These are phyloP conservation scores for Caerostris darwini DNA, from an alignment of 1,140 invertebrate species.

Conservation along the genomic window DNA sequence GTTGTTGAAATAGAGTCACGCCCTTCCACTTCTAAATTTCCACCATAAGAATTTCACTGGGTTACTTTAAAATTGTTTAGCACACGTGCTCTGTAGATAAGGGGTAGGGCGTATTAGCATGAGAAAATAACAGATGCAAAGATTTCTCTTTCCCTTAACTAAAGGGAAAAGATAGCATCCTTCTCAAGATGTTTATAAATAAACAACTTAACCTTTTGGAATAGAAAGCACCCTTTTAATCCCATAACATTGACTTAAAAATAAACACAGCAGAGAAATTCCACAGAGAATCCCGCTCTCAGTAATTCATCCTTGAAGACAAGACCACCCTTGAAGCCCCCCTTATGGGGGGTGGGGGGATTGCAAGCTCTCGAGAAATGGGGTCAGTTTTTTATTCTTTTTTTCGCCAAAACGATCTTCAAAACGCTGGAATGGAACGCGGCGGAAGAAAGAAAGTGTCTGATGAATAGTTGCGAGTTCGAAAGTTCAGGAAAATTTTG, in stretches of 20 bases:
- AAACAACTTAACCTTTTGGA: not conserved
- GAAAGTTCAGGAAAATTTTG: not conserved
- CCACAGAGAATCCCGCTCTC: not conserved
- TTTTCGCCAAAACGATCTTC: not conserved
- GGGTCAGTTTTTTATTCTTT: not conserved
- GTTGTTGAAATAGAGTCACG: too few relatives aligned
- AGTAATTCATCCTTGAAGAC: not conserved
- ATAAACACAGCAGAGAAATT: not conserved
- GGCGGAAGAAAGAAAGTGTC: not conserved
- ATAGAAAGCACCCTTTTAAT: not conserved
- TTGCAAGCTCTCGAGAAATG: not conserved
- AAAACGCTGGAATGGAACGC: not conserved
- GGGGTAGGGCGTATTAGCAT: too few relatives aligned
- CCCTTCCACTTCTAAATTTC: too few relatives aligned
- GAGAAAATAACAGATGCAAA: too few relatives aligned
- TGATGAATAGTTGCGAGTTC: not conserved
- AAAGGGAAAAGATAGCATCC: not conserved
- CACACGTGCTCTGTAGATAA: too few relatives aligned
- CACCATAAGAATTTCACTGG: too few relatives aligned
- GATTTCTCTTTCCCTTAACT: too few relatives aligned
- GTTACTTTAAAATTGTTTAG: too few relatives aligned
- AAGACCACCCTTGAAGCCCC: slow-evolving; percentile 21
- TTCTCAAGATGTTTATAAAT: not conserved
- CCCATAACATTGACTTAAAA: not conserved
- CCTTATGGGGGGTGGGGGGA: not conserved